A percentile compares a stretch with the other conserved stretches of the same genome.
Evolutionary conservation across 2,797 vertebrate species (phyloP).

Genomic region (Eulemur coronatus): DNA sequence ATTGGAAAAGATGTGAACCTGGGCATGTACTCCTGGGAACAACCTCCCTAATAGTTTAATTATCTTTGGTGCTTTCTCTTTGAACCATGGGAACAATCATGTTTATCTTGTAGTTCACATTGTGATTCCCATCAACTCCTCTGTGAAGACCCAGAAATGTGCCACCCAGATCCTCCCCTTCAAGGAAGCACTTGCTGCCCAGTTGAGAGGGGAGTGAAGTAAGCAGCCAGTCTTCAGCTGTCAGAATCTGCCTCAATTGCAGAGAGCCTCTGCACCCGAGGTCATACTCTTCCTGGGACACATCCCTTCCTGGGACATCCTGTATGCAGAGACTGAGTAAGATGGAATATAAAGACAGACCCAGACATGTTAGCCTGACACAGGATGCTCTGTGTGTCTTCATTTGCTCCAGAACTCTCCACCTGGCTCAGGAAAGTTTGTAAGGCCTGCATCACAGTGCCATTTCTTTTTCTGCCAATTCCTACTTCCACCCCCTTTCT

Average conservation of each 20-base stretch:
- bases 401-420: neutral
- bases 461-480: neutral
- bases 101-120: neutral
- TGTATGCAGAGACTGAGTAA: neutral
- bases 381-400: neutral
- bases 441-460: neutral
- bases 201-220: neutral
- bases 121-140: neutral
- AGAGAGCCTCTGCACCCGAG: neutral
- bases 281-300: neutral
- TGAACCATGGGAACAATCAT: neutral
- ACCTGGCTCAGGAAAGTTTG: neutral
- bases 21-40: neutral
- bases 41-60: neutral
- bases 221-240: neutral
- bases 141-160: neutral
- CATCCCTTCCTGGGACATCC: neutral
- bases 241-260: neutral
- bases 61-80: neutral
- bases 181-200: neutral
- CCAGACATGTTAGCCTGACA: neutral
- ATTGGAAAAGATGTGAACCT: neutral
- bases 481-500: neutral
- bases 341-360: neutral
- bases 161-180: neutral